Base-by-base conservation (phyloP, 2,888 invertebrate genomes). In the Adineta ricciae region DNA sequence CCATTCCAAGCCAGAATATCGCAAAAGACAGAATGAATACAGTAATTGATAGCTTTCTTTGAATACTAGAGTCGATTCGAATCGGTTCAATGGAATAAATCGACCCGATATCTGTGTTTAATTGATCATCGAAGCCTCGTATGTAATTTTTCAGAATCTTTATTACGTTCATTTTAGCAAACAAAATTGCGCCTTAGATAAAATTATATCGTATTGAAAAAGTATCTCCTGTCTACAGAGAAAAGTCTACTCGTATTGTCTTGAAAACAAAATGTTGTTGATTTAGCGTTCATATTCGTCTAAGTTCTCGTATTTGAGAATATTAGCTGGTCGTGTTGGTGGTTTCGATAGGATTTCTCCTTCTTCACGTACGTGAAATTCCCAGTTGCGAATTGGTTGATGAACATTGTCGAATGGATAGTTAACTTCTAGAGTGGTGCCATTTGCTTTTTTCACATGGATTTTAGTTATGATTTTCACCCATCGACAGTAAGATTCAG, bases 361-460 rank as follows among this genome's bases (percentile, higher is more conserved):
- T 9, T 78, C 19, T 1, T 38, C 41, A 64, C 32, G 32, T 41
- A 78, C 38, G n/a, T 78, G 78, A 78, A 78, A 78, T 78, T 78
- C 78, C 78, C 78, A 78, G 41, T 78, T 78, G n/a, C 78, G 78
- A n/a, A 78, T 78, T 0, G 78, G 78, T 11, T 1, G 2, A 38
- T 78, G 38, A 41, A 78, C 78, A 78, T 78, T 78, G 0, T 78
- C 78, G n/a, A 78, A 78, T 41, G 78, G 78, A 78, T 78, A 78
- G n/a, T 41, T 19, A 41, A 78, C 9, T 38, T 78, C 78, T 9
- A 78, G 9, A 14, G 8, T n/a, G 24, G 38, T 78, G 0, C 41
- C n/a, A 41, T 78, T 19, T 21, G 7, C 2, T n/a, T 78, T 38
- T 32, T 78, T 41, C 24, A 41, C 78, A n/a, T 3, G 7, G 2